Conservation (phyloP, 2,113 vertebrate genomes). For the Myotis davidii region DNA sequence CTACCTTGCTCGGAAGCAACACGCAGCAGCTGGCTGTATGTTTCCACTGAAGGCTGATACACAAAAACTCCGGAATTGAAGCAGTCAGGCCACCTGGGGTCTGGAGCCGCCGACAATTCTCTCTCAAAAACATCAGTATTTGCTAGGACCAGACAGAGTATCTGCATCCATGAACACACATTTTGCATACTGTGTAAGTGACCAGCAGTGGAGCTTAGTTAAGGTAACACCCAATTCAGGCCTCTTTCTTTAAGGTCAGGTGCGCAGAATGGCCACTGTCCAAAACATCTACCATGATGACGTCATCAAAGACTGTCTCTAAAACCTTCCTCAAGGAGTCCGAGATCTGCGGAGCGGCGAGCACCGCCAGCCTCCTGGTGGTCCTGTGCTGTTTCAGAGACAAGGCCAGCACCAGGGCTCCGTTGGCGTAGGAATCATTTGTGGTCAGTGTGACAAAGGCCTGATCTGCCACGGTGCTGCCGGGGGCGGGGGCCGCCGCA, state of each 20-base stretch:
- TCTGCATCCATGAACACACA: constrained; percentile 99
- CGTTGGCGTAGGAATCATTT: too few species aligned
- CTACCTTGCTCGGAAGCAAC: constrained; percentile 94
- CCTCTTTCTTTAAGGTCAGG: constrained; percentile 94
- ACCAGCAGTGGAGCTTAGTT: constrained; percentile 98
- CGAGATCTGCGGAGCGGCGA: too few species aligned
- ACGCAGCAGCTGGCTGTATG: constrained; percentile 91
- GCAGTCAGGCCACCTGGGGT: constrained; percentile 99
- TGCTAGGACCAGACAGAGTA: constrained; percentile 94
- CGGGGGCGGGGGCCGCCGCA: too few species aligned
- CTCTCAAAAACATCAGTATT: constrained; percentile 98
- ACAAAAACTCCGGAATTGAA: constrained; percentile 99
- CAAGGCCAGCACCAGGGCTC: too few species aligned
- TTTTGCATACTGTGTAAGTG: constrained; percentile 94
- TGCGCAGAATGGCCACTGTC: constrained; percentile 95
- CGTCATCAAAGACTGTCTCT: constrained; percentile 92
- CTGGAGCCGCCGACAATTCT: constrained; percentile 96
- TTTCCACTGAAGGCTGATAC: constrained; percentile 93
- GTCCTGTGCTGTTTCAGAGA: too few species aligned
- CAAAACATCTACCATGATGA: constrained; percentile 92
- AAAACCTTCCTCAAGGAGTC: constrained; percentile 93
- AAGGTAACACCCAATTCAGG: constrained; percentile 95
- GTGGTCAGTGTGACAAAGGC: too few species aligned
- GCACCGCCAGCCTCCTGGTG: too few species aligned
- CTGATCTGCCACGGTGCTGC: too few species aligned